phyloP scores from a whole-genome alignment of 2,888 invertebrate genomes.

The Thereva nobilitata region DNA sequence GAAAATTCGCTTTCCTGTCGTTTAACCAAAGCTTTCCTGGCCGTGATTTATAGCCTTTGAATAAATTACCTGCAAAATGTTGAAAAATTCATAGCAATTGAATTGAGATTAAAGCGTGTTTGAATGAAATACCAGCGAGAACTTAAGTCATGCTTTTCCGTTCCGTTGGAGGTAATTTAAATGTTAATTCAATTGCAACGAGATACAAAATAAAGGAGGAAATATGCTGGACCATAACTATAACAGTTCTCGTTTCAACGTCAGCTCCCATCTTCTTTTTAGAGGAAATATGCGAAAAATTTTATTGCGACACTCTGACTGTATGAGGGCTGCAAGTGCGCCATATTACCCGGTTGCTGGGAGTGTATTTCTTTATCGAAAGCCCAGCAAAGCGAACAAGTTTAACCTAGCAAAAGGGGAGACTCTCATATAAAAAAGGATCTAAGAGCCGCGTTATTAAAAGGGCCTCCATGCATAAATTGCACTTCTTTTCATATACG shows the following conservation, averaged over 20 bases:
- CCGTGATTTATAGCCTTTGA: no score
- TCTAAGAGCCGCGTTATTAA: conserved; percentile 44
- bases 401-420: neutral
- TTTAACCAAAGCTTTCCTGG: no score
- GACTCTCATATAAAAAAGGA: conserved; percentile 11
- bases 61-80: no score
- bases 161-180: conserved; percentile 3
- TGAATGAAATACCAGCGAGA: no score
- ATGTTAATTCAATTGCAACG: conserved; percentile 23
- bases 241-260: conserved; percentile 2
- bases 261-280: conserved; percentile 24
- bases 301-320: conserved; percentile 24
- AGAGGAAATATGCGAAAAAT: conserved; percentile 29
- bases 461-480: conserved; percentile 47
- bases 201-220: conserved; percentile 5
- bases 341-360: conserved; percentile 9
- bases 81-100: no score
- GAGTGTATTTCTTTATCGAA: conserved; percentile 22
- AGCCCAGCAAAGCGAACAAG: conserved; percentile 6
- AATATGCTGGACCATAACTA: neutral
- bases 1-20: no score
- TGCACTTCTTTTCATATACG: conserved; percentile 39
- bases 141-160: no score
- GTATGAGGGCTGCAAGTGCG: conserved; percentile 30
- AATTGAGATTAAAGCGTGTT: no score